These are phyloP conservation scores for Lepetodrilus schrolli DNA, from an alignment of 2,888 invertebrate genomes.

Conservation along the genomic window DNA sequence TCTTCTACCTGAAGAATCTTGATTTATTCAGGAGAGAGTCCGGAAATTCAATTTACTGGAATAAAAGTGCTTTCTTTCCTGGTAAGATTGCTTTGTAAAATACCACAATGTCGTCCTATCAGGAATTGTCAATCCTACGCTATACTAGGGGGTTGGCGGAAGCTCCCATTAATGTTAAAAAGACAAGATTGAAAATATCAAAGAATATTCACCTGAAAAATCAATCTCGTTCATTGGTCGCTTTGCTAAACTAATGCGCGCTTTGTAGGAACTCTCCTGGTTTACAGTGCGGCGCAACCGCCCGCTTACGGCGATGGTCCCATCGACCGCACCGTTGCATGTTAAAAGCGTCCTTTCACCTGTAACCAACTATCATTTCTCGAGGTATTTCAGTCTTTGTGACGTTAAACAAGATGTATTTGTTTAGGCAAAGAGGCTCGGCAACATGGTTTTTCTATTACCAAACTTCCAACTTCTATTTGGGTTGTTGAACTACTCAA, in stretches of 20 bases:
- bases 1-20: background rate
- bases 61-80: conserved; percentile 28
- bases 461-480: conserved; percentile 18
- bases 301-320: background rate
- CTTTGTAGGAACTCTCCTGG: background rate
- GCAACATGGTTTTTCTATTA: conserved; percentile 21
- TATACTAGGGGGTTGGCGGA: conserved; percentile 20
- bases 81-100: conserved; percentile 11
- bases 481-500: background rate
- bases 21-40: conserved; percentile 13
- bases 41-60: conserved; percentile 34
- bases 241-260: conserved; percentile 7
- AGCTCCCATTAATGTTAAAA: conserved; percentile 23
- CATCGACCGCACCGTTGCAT: background rate
- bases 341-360: background rate
- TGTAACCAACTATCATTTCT: background rate
- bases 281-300: background rate
- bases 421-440: conserved; percentile 1
- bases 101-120: conserved; percentile 15
- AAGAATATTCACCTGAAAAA: conserved; percentile 24
- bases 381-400: background rate
- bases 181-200: conserved; percentile 7
- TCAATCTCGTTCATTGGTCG: conserved; percentile 7
- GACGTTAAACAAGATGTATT: conserved; percentile 4
- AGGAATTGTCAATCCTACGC: conserved; percentile 7